Evolutionary conservation across 2,888 invertebrate species (phyloP).

Genomic region (Petrolisthes cinctipes): DNA sequence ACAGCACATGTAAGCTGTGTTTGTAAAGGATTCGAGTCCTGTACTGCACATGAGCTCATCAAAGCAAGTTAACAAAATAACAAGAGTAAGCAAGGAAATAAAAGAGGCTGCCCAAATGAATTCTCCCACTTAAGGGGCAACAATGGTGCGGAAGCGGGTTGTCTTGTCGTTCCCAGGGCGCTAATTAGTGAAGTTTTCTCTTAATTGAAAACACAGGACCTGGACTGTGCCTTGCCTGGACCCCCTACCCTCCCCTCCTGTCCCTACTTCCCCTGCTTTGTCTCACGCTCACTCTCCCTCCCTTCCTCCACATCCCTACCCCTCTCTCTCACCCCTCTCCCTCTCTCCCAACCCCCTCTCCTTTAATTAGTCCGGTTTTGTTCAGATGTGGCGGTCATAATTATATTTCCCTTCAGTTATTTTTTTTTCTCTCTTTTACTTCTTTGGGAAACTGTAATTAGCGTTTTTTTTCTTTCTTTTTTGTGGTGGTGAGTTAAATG

Average conservation of each 20-base stretch:
- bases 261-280: not conserved
- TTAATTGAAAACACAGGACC: slow-evolving; percentile 41
- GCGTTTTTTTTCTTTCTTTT: not conserved
- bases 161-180: slow-evolving; percentile 28
- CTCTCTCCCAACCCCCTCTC: not conserved
- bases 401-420: slow-evolving; percentile 16
- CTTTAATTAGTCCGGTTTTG: slow-evolving; percentile 35
- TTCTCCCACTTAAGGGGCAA: slow-evolving; percentile 14
- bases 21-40: no score
- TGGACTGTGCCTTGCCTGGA: not conserved
- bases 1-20: no score
- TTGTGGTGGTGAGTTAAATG: slow-evolving; percentile 2
- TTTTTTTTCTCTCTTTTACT: slow-evolving; percentile 9
- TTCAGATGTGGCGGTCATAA: slow-evolving; percentile 21
- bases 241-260: not conserved
- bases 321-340: not conserved
- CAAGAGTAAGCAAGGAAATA: not conserved
- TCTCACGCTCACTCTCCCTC: slow-evolving; percentile 17
- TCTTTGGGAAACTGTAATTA: slow-evolving; percentile 16
- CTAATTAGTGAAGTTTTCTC: slow-evolving; percentile 42
- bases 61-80: not conserved
- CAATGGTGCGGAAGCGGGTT: slow-evolving; percentile 29
- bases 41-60: no score
- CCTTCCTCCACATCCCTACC: not conserved
- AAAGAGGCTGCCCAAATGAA: not conserved